Evolutionary conservation across 1,140 invertebrate species (phyloP).

Genomic region (Drosophila paulistorum): DNA sequence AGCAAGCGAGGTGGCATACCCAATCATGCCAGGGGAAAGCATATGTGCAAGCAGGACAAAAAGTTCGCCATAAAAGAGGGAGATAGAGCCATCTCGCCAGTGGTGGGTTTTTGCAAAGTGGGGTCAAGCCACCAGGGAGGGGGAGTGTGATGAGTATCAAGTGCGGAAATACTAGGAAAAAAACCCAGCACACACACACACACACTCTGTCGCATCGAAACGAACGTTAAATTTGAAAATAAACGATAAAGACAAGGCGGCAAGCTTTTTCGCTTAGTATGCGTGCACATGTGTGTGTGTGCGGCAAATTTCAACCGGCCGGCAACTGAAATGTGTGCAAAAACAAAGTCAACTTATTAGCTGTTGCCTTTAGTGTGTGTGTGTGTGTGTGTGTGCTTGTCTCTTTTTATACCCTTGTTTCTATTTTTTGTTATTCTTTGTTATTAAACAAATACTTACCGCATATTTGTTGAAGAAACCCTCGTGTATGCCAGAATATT

Average conservation of each 20-base stretch:
- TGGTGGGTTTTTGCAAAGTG: slow-evolving; percentile 32
- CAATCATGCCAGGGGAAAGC: neutral
- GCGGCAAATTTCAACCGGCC: slow-evolving; percentile 46
- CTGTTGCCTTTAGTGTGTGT: slow-evolving; percentile 30
- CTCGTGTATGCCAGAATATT: slow-evolving; percentile 80
- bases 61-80: slow-evolving; percentile 28
- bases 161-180: slow-evolving; percentile 69
- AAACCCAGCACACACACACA: slow-evolving; percentile 21
- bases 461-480: slow-evolving; percentile 82
- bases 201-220: slow-evolving; percentile 41
- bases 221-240: slow-evolving; percentile 71
- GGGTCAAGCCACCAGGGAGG: slow-evolving; percentile 23
- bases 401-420: neutral
- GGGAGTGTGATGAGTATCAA: slow-evolving; percentile 20
- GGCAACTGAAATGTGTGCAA: slow-evolving; percentile 42
- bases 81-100: slow-evolving; percentile 25
- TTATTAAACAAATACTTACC: slow-evolving; percentile 64
- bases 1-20: slow-evolving; percentile 34
- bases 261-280: slow-evolving; percentile 1
- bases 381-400: too few relatives aligned
- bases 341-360: slow-evolving; percentile 43
- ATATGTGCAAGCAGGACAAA: slow-evolving; percentile 11
- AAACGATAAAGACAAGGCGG: slow-evolving; percentile 40
- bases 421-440: slow-evolving; percentile 17
- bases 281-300: slow-evolving; percentile 18